Percentiles rank a stretch among this genome's conserved stretches.
Conservation (phyloP, 2,888 invertebrate species). For the Nephrotoma appendiculata region DNA sequence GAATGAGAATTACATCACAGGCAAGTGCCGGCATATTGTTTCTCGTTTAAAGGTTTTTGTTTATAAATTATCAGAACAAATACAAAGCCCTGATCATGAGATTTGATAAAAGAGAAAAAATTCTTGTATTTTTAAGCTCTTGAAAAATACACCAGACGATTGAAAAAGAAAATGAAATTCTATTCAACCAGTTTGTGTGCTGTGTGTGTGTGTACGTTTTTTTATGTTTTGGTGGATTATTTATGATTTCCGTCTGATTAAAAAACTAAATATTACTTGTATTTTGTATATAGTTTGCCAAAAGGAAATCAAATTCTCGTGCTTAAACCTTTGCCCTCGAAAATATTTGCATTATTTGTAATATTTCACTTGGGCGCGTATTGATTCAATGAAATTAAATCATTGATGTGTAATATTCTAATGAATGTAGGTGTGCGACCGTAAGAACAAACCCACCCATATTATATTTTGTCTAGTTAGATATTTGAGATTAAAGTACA, state of each 20-base stretch:
- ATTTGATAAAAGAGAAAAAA: neutral
- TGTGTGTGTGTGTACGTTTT: neutral
- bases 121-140: neutral
- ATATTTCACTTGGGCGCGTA: neutral
- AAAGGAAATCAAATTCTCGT: neutral
- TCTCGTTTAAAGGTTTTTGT: neutral
- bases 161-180: neutral
- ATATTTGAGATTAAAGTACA: neutral
- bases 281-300: neutral
- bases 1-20: neutral
- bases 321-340: neutral
- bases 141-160: neutral
- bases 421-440: too few species aligned
- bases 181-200: neutral
- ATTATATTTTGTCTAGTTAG: neutral
- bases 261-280: neutral
- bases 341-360: neutral
- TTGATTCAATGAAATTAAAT: neutral
- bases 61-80: neutral
- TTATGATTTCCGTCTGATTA: neutral
- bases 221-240: neutral
- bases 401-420: neutral
- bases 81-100: neutral
- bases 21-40: neutral
- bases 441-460: neutral